A percentile compares a stretch with the other conserved stretches of the same genome.
Conservation (phyloP, 2,797 vertebrate genomes). For the Oreonectes daqikongensis region DNA sequence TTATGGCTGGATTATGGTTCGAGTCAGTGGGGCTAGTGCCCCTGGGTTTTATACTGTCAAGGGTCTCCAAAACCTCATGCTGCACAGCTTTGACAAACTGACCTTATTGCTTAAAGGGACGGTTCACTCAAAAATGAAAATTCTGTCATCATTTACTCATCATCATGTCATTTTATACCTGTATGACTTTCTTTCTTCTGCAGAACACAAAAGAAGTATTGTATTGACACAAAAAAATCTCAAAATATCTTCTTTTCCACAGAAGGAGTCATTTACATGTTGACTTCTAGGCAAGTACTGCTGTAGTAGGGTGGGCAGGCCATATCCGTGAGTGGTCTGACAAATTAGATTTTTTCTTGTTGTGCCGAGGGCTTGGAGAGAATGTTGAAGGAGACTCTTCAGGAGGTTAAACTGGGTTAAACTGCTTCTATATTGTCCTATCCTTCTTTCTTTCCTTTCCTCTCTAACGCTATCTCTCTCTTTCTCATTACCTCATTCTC, state of each 20-base stretch:
- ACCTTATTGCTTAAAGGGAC: no score
- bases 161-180: no score
- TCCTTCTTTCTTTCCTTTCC: slow-evolving; percentile 17
- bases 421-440: slow-evolving; percentile 21
- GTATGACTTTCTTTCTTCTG: no score
- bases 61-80: no score
- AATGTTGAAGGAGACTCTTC: slow-evolving; percentile 37
- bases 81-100: no score
- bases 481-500: slow-evolving; percentile 38
- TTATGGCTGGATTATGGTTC: neutral
- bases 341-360: slow-evolving; percentile 27
- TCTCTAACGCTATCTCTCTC: slow-evolving; percentile 7
- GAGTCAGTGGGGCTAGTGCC: neutral
- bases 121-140: no score
- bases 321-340: neutral
- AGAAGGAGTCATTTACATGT: no score
- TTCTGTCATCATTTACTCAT: no score
- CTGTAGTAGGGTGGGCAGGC: neutral
- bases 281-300: neutral
- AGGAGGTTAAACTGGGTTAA: slow-evolving; percentile 47
- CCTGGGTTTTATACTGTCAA: neutral
- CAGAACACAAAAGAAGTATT: neutral
- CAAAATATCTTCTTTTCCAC: no score
- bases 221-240: no score
- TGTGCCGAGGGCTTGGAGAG: slow-evolving; percentile 13